Percentiles rank a stretch among this genome's conserved stretches.
Conservation (phyloP, 2,113 vertebrate genomes). For the Litocranius walleri region DNA sequence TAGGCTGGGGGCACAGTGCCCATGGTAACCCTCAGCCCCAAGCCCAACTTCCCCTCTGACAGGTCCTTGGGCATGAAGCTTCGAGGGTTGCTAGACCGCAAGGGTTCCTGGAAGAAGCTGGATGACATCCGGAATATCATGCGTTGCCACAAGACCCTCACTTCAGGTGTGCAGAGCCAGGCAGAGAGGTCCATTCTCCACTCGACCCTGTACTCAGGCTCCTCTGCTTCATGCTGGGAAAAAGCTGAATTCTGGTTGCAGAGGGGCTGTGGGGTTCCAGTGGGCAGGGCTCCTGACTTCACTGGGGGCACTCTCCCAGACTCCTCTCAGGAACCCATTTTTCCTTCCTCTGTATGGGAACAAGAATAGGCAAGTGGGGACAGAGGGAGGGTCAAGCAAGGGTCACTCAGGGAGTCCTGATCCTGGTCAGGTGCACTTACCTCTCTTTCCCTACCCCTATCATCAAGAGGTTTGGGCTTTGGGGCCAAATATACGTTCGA, state of each 20-base stretch:
- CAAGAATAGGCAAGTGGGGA: not conserved
- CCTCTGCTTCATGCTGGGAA: not conserved
- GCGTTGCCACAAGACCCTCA: conserved; percentile 71
- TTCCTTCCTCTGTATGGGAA: not conserved
- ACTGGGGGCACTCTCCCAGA: not conserved
- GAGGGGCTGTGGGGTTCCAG: not conserved
- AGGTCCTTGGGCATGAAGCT: conserved; percentile 73
- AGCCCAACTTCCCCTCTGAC: not conserved
- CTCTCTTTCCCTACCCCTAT: not conserved
- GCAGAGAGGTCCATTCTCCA: not conserved
- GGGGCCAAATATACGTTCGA: not conserved
- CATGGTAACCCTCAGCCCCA: not conserved
- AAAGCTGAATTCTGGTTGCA: not conserved
- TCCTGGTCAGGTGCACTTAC: not conserved
- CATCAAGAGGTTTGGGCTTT: not conserved
- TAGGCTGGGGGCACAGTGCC: not conserved
- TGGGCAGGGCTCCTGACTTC: not conserved
- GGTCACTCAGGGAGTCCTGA: not conserved
- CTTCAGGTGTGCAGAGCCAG: conserved; percentile 36
- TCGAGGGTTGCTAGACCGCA: conserved; percentile 65
- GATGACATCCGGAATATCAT: conserved; percentile 73
- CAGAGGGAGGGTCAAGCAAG: no score
- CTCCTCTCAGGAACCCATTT: not conserved
- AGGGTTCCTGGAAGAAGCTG: conserved; percentile 72
- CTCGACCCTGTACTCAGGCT: not conserved